Conservation (phyloP, 2,797 vertebrate species). For the Scarus forsteni region DNA sequence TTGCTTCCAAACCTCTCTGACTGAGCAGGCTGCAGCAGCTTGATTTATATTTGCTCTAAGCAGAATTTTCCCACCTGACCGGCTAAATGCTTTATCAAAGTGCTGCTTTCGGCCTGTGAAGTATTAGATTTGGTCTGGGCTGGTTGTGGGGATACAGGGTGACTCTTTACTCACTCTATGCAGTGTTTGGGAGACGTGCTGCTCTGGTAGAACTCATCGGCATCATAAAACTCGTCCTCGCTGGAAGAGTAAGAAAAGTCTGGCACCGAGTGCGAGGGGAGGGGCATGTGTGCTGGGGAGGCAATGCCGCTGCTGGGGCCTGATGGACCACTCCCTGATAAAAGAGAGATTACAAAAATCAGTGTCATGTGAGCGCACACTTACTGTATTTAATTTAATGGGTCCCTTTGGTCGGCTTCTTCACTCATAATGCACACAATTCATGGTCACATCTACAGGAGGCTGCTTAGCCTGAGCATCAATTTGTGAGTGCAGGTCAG, state of each 20-base stretch:
- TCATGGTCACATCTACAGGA: conserved; percentile 8
- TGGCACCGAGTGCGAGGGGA: conserved; percentile 95
- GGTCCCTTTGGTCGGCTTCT: not conserved
- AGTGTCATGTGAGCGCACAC: not conserved
- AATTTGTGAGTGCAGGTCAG: not conserved
- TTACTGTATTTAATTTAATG: not conserved
- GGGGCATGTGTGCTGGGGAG: conserved; percentile 93
- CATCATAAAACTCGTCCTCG: conserved; percentile 99
- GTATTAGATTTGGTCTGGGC: conserved; percentile 7
- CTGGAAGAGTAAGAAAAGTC: conserved; percentile 99
- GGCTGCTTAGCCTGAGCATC: conserved; percentile 2
- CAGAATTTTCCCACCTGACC: conserved; percentile 15
- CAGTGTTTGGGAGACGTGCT: conserved; percentile 94
- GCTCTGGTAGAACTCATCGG: conserved; percentile 97
- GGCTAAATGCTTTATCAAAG: conserved; percentile 3
- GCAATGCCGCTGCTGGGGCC: conserved; percentile 94
- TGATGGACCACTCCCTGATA: conserved; percentile 93
- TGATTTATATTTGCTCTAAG: conserved; percentile 4
- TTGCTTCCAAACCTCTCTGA: not conserved
- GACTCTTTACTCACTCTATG: conserved; percentile 90
- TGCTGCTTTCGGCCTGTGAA: conserved; percentile 11
- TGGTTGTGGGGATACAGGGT: not conserved
- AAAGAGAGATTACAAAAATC: not conserved
- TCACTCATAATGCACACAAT: not conserved
- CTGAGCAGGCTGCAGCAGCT: not conserved